Evolutionary conservation across 2,797 vertebrate species (phyloP), one percentile per base, ranked within the genome.

Genomic region (Sebastes melanostomus): DNA sequence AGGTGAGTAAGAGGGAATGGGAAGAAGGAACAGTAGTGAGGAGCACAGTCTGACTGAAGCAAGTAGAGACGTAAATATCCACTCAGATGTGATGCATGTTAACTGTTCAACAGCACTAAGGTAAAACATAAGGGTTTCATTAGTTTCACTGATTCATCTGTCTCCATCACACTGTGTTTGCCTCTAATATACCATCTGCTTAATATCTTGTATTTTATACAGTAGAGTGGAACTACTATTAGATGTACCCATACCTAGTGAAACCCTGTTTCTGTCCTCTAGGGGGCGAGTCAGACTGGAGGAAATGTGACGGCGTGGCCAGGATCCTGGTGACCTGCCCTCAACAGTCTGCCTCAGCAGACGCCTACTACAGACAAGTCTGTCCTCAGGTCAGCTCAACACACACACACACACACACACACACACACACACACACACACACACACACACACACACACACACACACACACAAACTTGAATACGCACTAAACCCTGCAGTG

Each of bases 201-300:
- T 56, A 56, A 34, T 24, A 24, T 54, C 2, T 5, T 29, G 4
- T 55, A 8, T 52, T 72, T 52, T 16, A 38, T 38, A 38, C 36
- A 38, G 36, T 14, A 7, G 18, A 56, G n/a, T 14, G 1, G 6
- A 75, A 18, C 4, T 7, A 56, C 4, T 9, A 20, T 61, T 20
- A 34, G 16, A 32, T 32, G 36, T 4, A 8, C 65, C 7, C 6
- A 38, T 7, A 58, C 18, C 11, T 5, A 22, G n/a, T 69, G 62
- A 66, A 66, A 1, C 2, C 4, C 42, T 13, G 22, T 27, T 71
- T 85, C 24, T 66, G 88, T 58, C 87, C 89, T 34, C 82, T 87
- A 94, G 98, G 96, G 16, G 96, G 94, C 6, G 96, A 96, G 61
- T 94, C 96, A 14, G 97, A 99, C 93, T 99, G 98, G 98, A 97